phyloP scores from a whole-genome alignment of 2,113 vertebrate genomes.

The Tenrec ecaudatus region DNA sequence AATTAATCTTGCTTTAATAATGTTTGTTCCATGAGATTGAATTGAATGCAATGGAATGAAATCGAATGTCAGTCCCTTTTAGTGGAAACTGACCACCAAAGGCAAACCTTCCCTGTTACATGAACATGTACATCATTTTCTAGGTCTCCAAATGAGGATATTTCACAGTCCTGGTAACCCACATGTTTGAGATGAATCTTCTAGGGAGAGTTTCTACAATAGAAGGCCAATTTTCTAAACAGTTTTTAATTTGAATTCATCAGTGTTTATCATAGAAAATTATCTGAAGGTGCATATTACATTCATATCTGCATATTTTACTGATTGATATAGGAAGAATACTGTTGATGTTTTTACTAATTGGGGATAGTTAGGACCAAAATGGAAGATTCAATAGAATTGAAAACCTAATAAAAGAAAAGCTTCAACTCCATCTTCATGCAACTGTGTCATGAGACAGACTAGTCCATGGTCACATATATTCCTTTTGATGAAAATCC shows the following conservation, averaged over 20 bases:
- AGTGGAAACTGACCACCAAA: too few relatives aligned
- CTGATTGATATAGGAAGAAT: neutral
- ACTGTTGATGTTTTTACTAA: neutral
- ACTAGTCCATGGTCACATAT: neutral
- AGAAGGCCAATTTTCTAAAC: conserved; percentile 35
- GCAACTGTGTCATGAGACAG: neutral
- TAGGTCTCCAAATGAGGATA: conserved; percentile 61
- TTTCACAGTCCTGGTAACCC: conserved; percentile 45
- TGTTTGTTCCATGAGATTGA: conserved; percentile 46
- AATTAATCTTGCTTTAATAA: neutral
- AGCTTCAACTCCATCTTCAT: neutral
- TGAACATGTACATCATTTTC: conserved; percentile 63
- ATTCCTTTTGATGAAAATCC: conserved; percentile 48
- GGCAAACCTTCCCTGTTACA: conserved; percentile 40
- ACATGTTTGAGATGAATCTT: conserved; percentile 46
- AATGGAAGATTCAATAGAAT: conserved; percentile 26
- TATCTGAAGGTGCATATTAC: neutral
- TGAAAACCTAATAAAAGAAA: neutral
- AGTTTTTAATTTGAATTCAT: conserved; percentile 49
- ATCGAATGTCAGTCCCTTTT: conserved; percentile 62
- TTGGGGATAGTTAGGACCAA: conserved; percentile 1
- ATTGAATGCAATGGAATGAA: conserved; percentile 57
- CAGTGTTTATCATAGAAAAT: conserved; percentile 24
- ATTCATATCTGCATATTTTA: conserved; percentile 30
- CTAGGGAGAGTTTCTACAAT: neutral